Conservation (phyloP, 2,113 vertebrate genomes). For the Anarrhichthys ocellatus region DNA sequence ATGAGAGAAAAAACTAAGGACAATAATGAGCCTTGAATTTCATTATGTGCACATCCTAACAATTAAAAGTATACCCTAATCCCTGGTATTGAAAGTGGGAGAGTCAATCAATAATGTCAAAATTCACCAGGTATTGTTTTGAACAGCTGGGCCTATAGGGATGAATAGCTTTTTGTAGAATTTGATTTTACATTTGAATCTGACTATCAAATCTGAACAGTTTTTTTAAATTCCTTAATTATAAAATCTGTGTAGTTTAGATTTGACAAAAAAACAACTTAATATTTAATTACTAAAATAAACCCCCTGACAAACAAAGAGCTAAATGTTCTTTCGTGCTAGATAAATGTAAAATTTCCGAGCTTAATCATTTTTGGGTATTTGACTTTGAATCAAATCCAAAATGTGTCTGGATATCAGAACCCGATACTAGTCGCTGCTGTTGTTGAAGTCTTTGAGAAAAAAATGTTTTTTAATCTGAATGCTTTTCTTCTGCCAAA, state of each 20-base stretch:
- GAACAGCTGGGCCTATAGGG: not conserved
- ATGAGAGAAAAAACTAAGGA: not conserved
- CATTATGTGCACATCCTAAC: not conserved
- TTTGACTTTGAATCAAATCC: not conserved
- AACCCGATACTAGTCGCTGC: not conserved
- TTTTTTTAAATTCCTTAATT: not conserved
- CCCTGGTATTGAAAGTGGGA: not conserved
- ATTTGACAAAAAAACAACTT: not conserved
- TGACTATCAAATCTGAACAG: not conserved
- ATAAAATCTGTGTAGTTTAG: not conserved
- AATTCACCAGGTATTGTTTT: not conserved
- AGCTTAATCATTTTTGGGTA: no score
- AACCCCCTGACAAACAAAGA: not conserved
- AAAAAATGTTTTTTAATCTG: not conserved
- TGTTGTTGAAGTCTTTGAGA: not conserved
- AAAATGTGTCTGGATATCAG: not conserved
- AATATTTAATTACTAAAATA: not conserved
- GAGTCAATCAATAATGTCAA: not conserved
- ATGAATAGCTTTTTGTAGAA: not conserved
- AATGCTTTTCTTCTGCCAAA: slow-evolving; percentile 11
- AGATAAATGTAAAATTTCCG: not conserved
- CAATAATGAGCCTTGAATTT: slow-evolving; percentile 2
- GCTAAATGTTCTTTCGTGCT: not conserved
- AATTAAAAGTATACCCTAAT: not conserved
- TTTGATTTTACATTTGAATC: not conserved